Evolutionary conservation across 2,113 vertebrate species (phyloP), one percentile per base, ranked within the genome.

Genomic region (Spermophilus dauricus): DNA sequence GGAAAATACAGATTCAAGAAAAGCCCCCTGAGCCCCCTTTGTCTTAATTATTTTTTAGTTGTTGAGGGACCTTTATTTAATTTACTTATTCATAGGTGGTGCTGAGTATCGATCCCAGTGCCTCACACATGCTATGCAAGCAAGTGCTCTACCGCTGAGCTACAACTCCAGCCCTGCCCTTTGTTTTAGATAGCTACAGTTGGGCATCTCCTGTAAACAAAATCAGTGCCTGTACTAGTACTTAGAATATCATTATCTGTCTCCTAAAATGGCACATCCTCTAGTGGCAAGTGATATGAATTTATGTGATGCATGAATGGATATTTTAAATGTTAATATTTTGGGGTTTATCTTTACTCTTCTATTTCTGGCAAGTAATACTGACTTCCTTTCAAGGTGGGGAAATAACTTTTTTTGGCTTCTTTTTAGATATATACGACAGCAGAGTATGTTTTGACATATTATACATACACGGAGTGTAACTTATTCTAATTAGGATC

Each of bases 331-430:
- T 70, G 53, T 28, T 72, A 76, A 63, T n/a, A 39, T 53, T 88
- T 95, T 56, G 72, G 32, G 91, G 65, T 70, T 96, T 89, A 83
- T 90, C 77, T 94, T 94, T 90, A 85, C 72, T 77, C 4, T 26
- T 94, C 89, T 93, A 76, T 95, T 85, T 75, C 94, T 94, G 91
- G 39, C 67, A 48, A 80, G 58, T 16, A 26, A 84, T 67, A n/a
- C 42, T 75, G 48, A 70, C 58, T 84, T 94, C 37, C 81, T 90
- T 84, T 88, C 73, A 89, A 72, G 61, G 82, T 65, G 42, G 32
- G 17, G 39, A 92, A 48, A 16, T 51, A 93, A 24, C 20, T 8
- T 28, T 92, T 92, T 51, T 51, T 51, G 5, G 48, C 6, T 61
- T 61, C 18, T 58, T 58, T 58, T 58, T 58, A 58, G 17, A 58